Percentiles rank a stretch among this genome's conserved stretches.
phyloP scores from a whole-genome alignment of 1,140 invertebrate genomes.

The Drosophila kanapiae region DNA sequence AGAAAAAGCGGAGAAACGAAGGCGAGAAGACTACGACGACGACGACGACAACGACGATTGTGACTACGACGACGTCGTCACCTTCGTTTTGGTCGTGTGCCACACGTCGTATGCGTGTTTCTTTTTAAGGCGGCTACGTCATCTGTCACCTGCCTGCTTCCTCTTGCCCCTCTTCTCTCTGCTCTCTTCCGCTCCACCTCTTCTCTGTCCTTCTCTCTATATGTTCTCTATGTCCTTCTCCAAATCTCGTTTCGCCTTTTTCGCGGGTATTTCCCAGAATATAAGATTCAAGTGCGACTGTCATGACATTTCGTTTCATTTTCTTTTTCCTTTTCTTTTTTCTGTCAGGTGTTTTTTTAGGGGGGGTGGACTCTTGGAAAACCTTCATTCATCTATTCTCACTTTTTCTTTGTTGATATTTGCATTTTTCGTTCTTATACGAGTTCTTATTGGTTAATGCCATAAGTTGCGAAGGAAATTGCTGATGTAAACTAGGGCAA shows the following conservation, averaged over 20 bases:
- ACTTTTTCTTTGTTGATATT: conserved; percentile 10
- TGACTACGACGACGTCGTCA: conserved; percentile 34
- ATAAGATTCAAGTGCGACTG: conserved; percentile 57
- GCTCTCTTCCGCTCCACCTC: conserved; percentile 12
- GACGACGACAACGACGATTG: background rate
- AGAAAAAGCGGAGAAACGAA: conserved; percentile 21
- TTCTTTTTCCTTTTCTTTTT: conserved; percentile 1
- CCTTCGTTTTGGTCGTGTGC: conserved; percentile 68
- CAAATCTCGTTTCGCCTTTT: conserved; percentile 65
- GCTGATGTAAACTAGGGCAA: background rate
- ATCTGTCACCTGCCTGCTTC: conserved; percentile 67
- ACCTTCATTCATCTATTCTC: conserved; percentile 34
- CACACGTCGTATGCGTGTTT: conserved; percentile 81
- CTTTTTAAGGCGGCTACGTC: conserved; percentile 75
- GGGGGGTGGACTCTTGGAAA: conserved; percentile 4
- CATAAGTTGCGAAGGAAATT: background rate
- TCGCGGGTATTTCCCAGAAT: conserved; percentile 79
- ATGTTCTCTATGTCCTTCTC: conserved; percentile 32
- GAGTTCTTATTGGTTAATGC: conserved; percentile 14
- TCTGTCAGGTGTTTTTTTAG: conserved; percentile 18
- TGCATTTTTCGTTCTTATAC: conserved; percentile 40
- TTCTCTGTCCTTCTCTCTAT: background rate
- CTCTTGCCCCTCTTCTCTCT: conserved; percentile 12
- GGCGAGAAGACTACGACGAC: conserved; percentile 17
- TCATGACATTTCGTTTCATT: conserved; percentile 45